Evolutionary conservation across 2,888 invertebrate species (phyloP).

Genomic region (Pandemis heparana): DNA sequence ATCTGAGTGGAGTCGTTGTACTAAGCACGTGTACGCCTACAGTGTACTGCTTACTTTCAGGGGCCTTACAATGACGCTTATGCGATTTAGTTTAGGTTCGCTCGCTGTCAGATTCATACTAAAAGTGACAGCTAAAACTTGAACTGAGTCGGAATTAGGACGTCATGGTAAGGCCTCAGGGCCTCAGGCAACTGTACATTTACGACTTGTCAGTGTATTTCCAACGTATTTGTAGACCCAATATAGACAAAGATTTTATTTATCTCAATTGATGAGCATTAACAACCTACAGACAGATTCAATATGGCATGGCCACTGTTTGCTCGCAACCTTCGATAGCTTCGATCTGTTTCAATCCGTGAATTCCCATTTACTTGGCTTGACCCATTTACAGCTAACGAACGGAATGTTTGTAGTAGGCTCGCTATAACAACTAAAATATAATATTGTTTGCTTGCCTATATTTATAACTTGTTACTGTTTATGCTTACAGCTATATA

Average conservation of each 20-base stretch:
- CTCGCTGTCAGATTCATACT: too few relatives aligned
- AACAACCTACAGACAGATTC: constrained; percentile 1
- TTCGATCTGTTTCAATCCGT: constrained; percentile 17
- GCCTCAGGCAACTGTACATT: too few relatives aligned
- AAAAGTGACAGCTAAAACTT: too few relatives aligned
- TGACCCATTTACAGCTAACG: constrained; percentile 35
- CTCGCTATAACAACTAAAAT: constrained; percentile 27
- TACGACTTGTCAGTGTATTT: too few relatives aligned
- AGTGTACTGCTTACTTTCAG: too few relatives aligned
- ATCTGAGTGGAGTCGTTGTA: too few relatives aligned
- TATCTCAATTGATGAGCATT: not conserved
- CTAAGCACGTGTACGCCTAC: too few relatives aligned
- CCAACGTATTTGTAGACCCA: too few relatives aligned
- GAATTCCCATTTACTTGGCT: constrained; percentile 24
- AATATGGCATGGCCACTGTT: not conserved
- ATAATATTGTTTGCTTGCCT: constrained; percentile 18
- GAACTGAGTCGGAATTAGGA: too few relatives aligned
- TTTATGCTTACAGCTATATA: constrained; percentile 3
- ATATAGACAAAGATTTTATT: not conserved
- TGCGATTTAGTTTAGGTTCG: too few relatives aligned
- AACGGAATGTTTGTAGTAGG: constrained; percentile 29
- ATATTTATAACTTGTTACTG: not conserved
- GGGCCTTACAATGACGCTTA: too few relatives aligned
- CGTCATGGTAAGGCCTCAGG: too few relatives aligned
- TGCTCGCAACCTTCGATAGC: constrained; percentile 11